phyloP scores from a whole-genome alignment of 30 jellyfish, hydroid and myxozoan genomes.

The Cassiopea xamachana region DNA sequence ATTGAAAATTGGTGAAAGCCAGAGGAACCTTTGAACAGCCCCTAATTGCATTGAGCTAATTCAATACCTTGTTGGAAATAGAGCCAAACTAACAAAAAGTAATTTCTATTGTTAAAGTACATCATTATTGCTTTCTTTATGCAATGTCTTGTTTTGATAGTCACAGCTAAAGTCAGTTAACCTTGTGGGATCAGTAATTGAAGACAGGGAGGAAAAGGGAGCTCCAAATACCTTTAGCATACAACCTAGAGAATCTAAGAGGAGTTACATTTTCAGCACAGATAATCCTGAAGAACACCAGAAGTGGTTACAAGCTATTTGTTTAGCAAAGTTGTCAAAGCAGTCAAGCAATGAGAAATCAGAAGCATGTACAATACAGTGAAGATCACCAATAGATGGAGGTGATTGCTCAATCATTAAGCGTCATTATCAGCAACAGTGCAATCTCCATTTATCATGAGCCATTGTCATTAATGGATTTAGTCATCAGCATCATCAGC shows the following conservation, averaged over 20 bases:
- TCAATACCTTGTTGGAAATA: no score
- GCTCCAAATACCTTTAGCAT: constrained; percentile 36
- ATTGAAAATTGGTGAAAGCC: no score
- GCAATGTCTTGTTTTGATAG: constrained; percentile 2
- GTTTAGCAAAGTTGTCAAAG: constrained; percentile 52
- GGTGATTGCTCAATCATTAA: no score
- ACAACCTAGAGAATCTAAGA: constrained; percentile 21
- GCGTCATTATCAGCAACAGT: no score
- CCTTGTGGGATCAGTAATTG: constrained; percentile 55
- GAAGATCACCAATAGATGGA: not conserved
- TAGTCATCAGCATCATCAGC: no score
- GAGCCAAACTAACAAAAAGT: no score
- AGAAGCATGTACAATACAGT: constrained; percentile 69
- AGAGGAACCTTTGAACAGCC: no score
- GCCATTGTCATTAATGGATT: no score
- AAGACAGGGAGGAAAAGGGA: constrained; percentile 59
- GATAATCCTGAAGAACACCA: constrained; percentile 53
- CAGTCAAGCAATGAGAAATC: constrained; percentile 39
- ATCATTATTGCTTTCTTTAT: not conserved
- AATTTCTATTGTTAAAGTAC: no score
- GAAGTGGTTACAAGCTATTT: constrained; percentile 64
- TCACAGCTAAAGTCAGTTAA: constrained; percentile 16
- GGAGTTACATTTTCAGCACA: constrained; percentile 39
- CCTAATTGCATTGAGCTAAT: no score
- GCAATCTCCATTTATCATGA: no score